Percentiles rank a stretch among this genome's conserved stretches.
These are phyloP conservation scores for Notamacropus eugenii DNA, from an alignment of 2,797 vertebrate species.

Conservation along the genomic window DNA sequence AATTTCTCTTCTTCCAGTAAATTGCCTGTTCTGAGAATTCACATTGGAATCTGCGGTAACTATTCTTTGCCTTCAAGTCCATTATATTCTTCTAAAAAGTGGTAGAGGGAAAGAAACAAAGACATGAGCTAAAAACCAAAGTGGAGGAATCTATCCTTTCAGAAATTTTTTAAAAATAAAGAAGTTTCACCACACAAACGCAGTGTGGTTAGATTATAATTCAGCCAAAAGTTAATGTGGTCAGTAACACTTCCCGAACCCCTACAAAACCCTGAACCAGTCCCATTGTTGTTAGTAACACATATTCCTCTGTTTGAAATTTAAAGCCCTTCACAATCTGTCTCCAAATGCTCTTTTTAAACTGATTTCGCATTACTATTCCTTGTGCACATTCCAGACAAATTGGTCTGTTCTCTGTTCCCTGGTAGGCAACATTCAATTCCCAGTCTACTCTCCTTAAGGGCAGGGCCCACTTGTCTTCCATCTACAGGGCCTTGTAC, in stretches of 20 bases:
- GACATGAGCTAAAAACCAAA: background rate
- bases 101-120: background rate
- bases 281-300: background rate
- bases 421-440: background rate
- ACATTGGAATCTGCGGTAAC: background rate
- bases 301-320: background rate
- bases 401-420: background rate
- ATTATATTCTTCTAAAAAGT: conserved; percentile 5
- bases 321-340: background rate
- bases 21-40: background rate
- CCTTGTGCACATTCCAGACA: background rate
- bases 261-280: background rate
- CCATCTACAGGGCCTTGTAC: background rate
- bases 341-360: background rate
- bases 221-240: background rate
- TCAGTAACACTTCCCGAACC: background rate
- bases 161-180: background rate
- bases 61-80: conserved; percentile 11
- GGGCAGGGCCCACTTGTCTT: background rate
- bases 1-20: background rate
- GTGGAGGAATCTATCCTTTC: background rate
- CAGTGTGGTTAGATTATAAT: background rate
- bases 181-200: background rate
- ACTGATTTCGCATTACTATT: background rate
- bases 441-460: background rate